phyloP scores from a whole-genome alignment of 1,140 invertebrate genomes.

The Penaeus japonicus region DNA sequence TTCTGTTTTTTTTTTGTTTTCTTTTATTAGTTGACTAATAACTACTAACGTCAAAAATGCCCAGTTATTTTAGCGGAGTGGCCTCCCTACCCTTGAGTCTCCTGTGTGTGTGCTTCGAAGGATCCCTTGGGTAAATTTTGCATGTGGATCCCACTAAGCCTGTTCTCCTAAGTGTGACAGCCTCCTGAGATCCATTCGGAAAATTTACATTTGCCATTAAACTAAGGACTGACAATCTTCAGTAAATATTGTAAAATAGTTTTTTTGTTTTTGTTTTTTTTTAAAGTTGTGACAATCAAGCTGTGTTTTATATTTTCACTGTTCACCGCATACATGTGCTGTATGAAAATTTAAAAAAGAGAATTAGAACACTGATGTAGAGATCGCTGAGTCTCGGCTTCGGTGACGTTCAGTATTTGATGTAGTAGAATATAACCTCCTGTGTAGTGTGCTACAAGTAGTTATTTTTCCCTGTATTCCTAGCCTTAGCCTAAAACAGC shows the following conservation, averaged over 20 bases:
- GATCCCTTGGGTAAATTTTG: constrained; percentile 45
- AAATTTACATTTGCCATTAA: constrained; percentile 32
- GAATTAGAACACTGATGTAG: too few relatives aligned
- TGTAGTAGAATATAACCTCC: background rate
- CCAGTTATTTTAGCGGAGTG: constrained; percentile 6
- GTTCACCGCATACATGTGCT: background rate
- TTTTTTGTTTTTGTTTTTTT: background rate
- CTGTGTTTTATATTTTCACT: background rate
- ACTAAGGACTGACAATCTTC: constrained; percentile 48
- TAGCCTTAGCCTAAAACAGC: constrained; percentile 49
- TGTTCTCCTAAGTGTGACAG: too few relatives aligned
- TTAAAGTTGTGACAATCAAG: background rate
- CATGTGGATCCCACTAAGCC: background rate
- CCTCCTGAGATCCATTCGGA: constrained; percentile 2
- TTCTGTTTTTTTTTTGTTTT: too few relatives aligned
- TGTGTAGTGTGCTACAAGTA: constrained; percentile 42
- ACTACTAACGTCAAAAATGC: background rate
- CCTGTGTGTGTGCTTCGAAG: constrained; percentile 30
- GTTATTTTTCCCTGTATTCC: constrained; percentile 4
- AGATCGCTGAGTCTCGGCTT: too few relatives aligned
- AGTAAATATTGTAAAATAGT: background rate
- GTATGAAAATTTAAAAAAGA: too few relatives aligned
- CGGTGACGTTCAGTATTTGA: background rate
- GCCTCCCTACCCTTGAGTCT: constrained; percentile 17
- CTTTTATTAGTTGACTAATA: constrained; percentile 18